phyloP scores from a whole-genome alignment of 2,113 vertebrate genomes.

The Candoia aspera region DNA sequence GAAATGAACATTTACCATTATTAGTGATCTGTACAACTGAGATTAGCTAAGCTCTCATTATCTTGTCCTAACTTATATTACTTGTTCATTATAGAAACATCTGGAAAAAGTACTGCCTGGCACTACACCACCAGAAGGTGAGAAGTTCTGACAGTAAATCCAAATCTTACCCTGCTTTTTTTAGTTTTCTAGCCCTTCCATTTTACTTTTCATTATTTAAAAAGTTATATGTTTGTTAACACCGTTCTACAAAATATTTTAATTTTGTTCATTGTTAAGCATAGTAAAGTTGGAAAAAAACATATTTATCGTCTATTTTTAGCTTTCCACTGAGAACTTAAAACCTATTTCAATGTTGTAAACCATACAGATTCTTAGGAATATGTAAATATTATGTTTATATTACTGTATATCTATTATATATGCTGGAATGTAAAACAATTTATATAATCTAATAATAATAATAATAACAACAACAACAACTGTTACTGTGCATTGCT shows the following conservation, averaged over 20 bases:
- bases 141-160: background rate
- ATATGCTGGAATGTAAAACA: constrained; percentile 34
- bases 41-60: background rate
- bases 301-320: background rate
- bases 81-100: background rate
- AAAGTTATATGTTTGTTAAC: background rate
- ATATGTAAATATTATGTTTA: background rate
- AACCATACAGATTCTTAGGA: background rate
- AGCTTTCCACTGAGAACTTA: background rate
- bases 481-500: constrained; percentile 53
- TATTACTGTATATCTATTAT: constrained; percentile 33
- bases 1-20: background rate
- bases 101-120: background rate
- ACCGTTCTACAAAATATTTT: background rate
- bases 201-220: background rate
- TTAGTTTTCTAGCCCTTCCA: background rate
- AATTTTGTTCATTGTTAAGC: background rate
- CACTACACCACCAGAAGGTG: background rate
- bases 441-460: constrained; percentile 33
- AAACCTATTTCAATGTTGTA: background rate
- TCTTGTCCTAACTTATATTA: background rate
- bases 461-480: constrained; percentile 45
- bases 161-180: background rate
- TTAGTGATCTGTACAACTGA: background rate
- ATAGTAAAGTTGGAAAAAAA: background rate